Evolutionary conservation across 2,797 vertebrate genomes (phyloP), one percentile per base, ranked within the genome.

Genomic region (Astyanax mexicanus): DNA sequence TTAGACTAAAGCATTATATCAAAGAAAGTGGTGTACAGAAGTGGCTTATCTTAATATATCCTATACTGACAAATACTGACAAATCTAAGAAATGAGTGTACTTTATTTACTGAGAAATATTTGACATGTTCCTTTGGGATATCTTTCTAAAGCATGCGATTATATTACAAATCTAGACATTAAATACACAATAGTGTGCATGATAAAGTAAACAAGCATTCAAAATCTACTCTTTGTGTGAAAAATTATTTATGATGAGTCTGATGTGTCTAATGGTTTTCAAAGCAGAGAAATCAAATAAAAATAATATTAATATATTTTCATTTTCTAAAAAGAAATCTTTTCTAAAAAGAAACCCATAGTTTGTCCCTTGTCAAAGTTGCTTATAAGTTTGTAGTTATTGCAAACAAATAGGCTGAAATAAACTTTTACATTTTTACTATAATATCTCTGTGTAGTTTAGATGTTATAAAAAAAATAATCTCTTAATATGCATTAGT

Each of bases 171-270:
- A 12, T 6, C 0, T 11, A 47, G 15, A 66, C n/a, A n/a, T n/a
- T n/a, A n/a, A 12, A 11, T 65, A 47, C 17, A 3, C 4, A 49
- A n/a, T 4, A 12, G 32, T 35, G 15, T 67, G 44, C 27, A 67
- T 67, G 17, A 12, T 67, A 44, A 25, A 47, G 11, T 49, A 47
- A 67, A 49, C 17, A 49, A 49, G 27, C 25, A 67, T 67, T 32
- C 8, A 35, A 45, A 67, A 32, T 32, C 25, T 11, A 4, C 3
- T 32, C 13, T 19, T 19, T 49, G 25, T 67, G 15, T 47, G 42
- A 49, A 15, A 44, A 7, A 6, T 65, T 3, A 10, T 67, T 49
- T 52, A 52, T 13, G 8, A 52, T 37, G n/a, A n/a, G 2, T 32
- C 2, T 32, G 5, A 32, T 32, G 32, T 25, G 0, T 52, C 52